Conservation (phyloP, 2,113 vertebrate species). For the Corythaixoides concolor region DNA sequence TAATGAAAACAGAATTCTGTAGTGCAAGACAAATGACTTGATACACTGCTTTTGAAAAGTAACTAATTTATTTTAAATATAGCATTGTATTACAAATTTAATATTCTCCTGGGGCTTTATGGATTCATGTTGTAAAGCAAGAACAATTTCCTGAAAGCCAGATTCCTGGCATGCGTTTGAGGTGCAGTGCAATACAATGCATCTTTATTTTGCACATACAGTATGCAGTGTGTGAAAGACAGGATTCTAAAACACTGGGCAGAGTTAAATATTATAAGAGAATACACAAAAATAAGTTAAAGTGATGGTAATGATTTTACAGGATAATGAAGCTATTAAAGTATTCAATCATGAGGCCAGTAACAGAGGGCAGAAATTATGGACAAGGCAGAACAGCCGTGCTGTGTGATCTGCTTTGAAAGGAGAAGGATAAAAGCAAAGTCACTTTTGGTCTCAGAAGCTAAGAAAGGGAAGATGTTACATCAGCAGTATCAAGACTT, state of each 20-base stretch:
- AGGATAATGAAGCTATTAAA: background rate
- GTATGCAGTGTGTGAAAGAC: background rate
- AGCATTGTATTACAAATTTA: background rate
- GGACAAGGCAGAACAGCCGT: background rate
- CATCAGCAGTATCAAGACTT: background rate
- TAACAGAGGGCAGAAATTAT: background rate
- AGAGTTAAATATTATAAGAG: background rate
- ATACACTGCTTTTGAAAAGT: constrained; percentile 15
- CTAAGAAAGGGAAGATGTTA: background rate
- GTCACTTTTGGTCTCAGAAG: background rate
- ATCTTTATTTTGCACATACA: background rate
- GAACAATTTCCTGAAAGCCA: constrained; percentile 26
- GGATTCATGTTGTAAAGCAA: constrained; percentile 23
- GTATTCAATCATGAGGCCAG: background rate
- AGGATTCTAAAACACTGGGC: background rate
- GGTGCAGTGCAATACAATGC: background rate
- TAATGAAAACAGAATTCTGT: background rate
- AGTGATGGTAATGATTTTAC: background rate
- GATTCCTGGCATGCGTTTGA: background rate
- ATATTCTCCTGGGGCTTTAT: background rate
- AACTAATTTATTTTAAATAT: constrained; percentile 27
- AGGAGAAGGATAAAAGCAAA: background rate
- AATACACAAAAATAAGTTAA: background rate
- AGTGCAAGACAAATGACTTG: background rate
- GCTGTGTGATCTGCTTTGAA: background rate